These are phyloP conservation scores for Danaus plexippus DNA, from an alignment of 1,140 invertebrate species.

Conservation along the genomic window DNA sequence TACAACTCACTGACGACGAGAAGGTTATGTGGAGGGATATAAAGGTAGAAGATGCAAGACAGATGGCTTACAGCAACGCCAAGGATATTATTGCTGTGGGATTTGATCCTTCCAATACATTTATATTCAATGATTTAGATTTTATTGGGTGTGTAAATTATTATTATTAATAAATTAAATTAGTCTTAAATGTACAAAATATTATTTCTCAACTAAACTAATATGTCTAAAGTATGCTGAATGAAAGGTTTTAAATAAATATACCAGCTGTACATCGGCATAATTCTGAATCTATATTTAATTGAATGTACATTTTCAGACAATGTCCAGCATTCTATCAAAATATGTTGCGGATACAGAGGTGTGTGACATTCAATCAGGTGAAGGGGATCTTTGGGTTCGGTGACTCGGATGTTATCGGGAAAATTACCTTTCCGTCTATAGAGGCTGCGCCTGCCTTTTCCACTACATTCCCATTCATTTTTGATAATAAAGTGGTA, in stretches of 20 bases:
- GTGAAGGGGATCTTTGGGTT: constrained; percentile 98
- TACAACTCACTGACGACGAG: constrained; percentile 99
- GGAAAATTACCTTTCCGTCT: constrained; percentile 97
- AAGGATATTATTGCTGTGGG: constrained; percentile 99
- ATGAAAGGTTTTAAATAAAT: neutral
- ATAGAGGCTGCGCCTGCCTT: constrained; percentile 97
- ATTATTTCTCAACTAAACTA: neutral
- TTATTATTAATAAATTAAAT: neutral
- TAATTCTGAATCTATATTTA: neutral
- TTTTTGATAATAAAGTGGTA: constrained; percentile 83
- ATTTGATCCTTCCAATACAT: constrained; percentile 97
- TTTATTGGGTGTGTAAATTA: constrained; percentile 87
- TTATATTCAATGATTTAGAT: constrained; percentile 96
- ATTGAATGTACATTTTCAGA: constrained; percentile 63
- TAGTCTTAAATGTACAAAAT: too few species aligned
- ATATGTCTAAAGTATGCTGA: neutral
- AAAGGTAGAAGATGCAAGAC: constrained; percentile 89
- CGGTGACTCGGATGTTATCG: constrained; percentile 94
- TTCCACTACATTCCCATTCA: constrained; percentile 95
- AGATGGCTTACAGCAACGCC: constrained; percentile 91
- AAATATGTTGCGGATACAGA: constrained; percentile 93
- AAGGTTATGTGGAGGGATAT: constrained; percentile 98
- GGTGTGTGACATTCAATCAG: constrained; percentile 96
- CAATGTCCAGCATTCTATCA: constrained; percentile 91
- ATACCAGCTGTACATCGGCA: neutral